These are phyloP conservation scores for Yponomeuta cagnagella DNA, from an alignment of 2,888 invertebrate genomes.

Conservation along the genomic window DNA sequence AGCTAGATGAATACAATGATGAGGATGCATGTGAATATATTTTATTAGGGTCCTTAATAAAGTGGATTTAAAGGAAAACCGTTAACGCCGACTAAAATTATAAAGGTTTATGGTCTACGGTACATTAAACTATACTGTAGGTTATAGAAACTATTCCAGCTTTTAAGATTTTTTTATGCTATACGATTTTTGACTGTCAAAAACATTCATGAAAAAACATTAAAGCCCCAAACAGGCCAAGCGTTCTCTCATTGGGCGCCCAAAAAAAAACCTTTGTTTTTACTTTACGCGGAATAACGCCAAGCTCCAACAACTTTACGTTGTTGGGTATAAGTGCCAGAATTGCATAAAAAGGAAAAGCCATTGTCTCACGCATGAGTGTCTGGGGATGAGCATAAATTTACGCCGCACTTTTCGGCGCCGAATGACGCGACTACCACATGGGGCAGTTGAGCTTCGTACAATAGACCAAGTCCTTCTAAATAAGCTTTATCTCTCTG, in stretches of 20 bases:
- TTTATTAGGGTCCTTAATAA: constrained; percentile 7
- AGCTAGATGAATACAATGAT: constrained; percentile 25
- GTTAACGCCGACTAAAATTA: background rate
- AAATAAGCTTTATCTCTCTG: background rate
- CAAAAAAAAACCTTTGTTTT: background rate
- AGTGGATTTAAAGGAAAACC: constrained; percentile 2
- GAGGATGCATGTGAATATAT: constrained; percentile 8
- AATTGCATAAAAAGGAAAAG: too few relatives aligned
- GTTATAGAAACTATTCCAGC: too few relatives aligned
- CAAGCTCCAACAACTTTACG: background rate
- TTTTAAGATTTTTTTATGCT: too few relatives aligned
- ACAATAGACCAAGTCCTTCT: background rate
- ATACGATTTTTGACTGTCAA: too few relatives aligned
- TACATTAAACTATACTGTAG: background rate
- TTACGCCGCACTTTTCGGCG: background rate
- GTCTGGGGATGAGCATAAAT: background rate
- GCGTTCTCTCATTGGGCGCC: background rate
- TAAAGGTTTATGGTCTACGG: background rate
- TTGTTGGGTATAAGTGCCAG: background rate
- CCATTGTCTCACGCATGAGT: too few relatives aligned
- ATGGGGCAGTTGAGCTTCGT: background rate
- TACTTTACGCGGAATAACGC: background rate
- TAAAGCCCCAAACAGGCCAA: too few relatives aligned
- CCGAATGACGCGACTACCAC: background rate
- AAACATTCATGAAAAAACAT: too few relatives aligned